These are phyloP conservation scores for Reticulitermes speratus DNA, from an alignment of 1,140 invertebrate genomes.

Conservation along the genomic window DNA sequence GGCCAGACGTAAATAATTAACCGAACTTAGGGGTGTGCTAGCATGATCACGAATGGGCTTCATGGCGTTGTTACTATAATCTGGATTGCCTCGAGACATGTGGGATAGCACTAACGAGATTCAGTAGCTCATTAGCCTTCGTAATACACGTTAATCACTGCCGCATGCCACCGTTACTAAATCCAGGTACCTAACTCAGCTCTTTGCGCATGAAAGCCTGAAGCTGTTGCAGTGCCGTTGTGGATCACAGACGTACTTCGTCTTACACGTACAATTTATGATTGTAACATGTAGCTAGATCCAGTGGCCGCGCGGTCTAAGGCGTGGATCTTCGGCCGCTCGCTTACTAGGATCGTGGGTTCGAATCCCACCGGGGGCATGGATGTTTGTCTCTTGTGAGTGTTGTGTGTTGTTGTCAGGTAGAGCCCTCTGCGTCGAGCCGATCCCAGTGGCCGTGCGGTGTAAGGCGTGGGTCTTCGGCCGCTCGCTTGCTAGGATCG, in stretches of 20 bases:
- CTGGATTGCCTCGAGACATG: background rate
- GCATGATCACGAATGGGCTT: background rate
- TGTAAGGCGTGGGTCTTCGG: too few relatives aligned
- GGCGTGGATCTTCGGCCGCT: too few relatives aligned
- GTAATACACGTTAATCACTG: background rate
- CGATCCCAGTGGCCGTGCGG: too few relatives aligned
- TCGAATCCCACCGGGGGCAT: too few relatives aligned
- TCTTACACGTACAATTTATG: background rate
- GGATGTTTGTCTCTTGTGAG: too few relatives aligned
- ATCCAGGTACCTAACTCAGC: background rate
- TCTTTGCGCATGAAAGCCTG: background rate
- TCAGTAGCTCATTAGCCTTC: background rate
- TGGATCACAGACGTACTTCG: background rate
- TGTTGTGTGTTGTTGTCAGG: too few relatives aligned
- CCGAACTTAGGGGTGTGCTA: background rate
- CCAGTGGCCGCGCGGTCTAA: too few relatives aligned
- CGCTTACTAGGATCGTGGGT: too few relatives aligned
- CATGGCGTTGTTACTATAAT: background rate
- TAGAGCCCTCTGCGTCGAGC: too few relatives aligned
- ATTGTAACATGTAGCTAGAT: background rate
- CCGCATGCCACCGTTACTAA: background rate
- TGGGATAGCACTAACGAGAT: background rate
- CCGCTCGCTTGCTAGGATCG: too few relatives aligned
- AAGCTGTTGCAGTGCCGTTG: too few relatives aligned
- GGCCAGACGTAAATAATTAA: background rate